Percentiles rank a stretch among this genome's conserved stretches.
Evolutionary conservation across 2,113 vertebrate species (phyloP).

Genomic region (Heloderma charlesbogerti): DNA sequence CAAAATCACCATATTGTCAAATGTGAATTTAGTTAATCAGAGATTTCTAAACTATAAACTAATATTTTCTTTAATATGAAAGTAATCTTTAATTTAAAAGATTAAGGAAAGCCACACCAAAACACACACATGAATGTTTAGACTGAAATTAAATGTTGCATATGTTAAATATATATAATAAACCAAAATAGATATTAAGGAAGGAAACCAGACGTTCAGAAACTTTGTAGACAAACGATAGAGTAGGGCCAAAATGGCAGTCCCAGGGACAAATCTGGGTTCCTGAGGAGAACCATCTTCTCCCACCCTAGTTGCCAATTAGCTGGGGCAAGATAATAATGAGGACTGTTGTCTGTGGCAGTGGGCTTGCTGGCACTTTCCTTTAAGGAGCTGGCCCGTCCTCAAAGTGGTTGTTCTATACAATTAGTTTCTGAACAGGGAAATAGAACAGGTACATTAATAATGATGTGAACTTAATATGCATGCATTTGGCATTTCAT

Average conservation of each 20-base stretch:
- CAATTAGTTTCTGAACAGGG: background rate
- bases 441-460: constrained; percentile 59
- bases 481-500: constrained; percentile 36
- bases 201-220: constrained; percentile 23
- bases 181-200: constrained; percentile 33
- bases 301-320: too few relatives aligned
- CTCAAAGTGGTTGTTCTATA: background rate
- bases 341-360: background rate
- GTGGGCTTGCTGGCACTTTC: background rate
- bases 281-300: background rate
- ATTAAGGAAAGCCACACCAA: constrained; percentile 24
- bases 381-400: background rate
- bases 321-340: background rate
- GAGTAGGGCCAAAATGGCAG: background rate
- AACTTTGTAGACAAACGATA: constrained; percentile 44
- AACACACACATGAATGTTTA: constrained; percentile 23
- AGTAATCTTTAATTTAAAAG: constrained; percentile 34
- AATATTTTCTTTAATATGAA: constrained; percentile 35
- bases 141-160: background rate
- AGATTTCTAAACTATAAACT: constrained; percentile 36
- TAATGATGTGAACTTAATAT: constrained; percentile 48
- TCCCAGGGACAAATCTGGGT: background rate
- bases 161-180: background rate
- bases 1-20: constrained; percentile 51
- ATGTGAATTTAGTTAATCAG: constrained; percentile 45